These are phyloP conservation scores for Pipa parva DNA, from an alignment of 2,113 vertebrate species.

Conservation along the genomic window DNA sequence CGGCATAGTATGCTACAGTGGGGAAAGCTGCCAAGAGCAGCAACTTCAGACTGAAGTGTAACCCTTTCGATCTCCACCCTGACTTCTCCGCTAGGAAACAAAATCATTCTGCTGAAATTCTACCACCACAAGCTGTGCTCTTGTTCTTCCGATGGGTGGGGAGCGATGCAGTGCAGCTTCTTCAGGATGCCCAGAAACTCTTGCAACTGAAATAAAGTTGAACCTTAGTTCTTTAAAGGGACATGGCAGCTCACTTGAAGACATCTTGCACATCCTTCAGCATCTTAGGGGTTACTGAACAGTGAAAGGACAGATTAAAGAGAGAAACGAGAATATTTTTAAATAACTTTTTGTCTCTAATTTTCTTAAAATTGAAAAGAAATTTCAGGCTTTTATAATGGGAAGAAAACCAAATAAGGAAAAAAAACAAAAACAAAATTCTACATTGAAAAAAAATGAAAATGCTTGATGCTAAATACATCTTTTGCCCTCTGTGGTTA, in stretches of 20 bases:
- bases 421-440: slow-evolving; percentile 43
- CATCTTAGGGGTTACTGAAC: neutral
- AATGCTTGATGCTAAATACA: slow-evolving; percentile 69
- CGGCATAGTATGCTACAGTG: slow-evolving; percentile 1
- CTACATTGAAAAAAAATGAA: slow-evolving; percentile 47
- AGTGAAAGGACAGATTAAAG: slow-evolving; percentile 9
- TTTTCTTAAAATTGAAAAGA: slow-evolving; percentile 66
- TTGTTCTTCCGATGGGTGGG: neutral
- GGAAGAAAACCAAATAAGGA: slow-evolving; percentile 56
- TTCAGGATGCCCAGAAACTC: neutral
- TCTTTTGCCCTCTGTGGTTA: slow-evolving; percentile 48
- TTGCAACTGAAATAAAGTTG: neutral
- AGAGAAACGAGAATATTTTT: slow-evolving; percentile 65
- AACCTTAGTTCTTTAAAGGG: no score
- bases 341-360: slow-evolving; percentile 68
- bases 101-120: neutral
- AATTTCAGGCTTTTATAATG: slow-evolving; percentile 34
- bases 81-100: neutral
- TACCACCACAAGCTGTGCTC: neutral
- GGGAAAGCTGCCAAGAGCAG: neutral
- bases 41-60: neutral
- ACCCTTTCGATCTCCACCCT: neutral
- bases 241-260: neutral
- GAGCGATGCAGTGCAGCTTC: neutral
- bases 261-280: neutral